These are phyloP conservation scores for Archaeoteleia sp. DNA, from an alignment of 2,888 invertebrate species.

Conservation along the genomic window DNA sequence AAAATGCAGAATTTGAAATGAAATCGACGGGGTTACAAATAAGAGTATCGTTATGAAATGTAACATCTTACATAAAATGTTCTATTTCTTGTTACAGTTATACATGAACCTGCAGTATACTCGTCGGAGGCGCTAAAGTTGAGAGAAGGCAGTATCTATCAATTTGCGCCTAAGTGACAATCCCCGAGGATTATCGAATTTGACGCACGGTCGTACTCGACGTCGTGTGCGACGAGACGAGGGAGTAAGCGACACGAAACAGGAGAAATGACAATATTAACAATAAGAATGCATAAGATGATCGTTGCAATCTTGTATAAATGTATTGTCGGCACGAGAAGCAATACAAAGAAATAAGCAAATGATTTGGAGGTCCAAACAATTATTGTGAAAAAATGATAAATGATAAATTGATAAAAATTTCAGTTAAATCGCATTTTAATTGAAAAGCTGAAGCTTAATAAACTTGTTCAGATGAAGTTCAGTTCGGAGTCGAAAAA, in stretches of 20 bases:
- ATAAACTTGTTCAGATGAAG: too few relatives aligned
- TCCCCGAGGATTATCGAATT: slow-evolving; percentile 63
- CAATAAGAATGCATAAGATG: not conserved
- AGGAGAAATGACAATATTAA: not conserved
- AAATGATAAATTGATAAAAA: too few relatives aligned
- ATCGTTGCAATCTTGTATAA: not conserved
- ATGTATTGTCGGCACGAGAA: too few relatives aligned
- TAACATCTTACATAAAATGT: slow-evolving; percentile 21
- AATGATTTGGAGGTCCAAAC: too few relatives aligned
- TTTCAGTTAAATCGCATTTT: too few relatives aligned
- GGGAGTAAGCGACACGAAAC: not conserved
- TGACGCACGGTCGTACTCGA: slow-evolving; percentile 46
- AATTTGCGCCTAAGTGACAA: slow-evolving; percentile 63
- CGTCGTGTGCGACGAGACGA: slow-evolving; percentile 14
- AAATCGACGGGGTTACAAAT: slow-evolving; percentile 32
- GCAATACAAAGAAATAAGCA: too few relatives aligned
- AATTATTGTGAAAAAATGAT: too few relatives aligned
- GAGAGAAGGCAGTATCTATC: slow-evolving; percentile 57
- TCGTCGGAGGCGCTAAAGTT: slow-evolving; percentile 41
- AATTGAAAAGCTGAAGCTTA: too few relatives aligned
- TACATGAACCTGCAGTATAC: slow-evolving; percentile 19
- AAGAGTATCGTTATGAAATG: slow-evolving; percentile 36
- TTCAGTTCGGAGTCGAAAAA: too few relatives aligned
- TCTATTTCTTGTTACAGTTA: slow-evolving; percentile 22
- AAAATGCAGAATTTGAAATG: slow-evolving; percentile 25